Evolutionary conservation across 2,113 vertebrate genomes (phyloP).

Genomic region (Oceanodroma tethys): DNA sequence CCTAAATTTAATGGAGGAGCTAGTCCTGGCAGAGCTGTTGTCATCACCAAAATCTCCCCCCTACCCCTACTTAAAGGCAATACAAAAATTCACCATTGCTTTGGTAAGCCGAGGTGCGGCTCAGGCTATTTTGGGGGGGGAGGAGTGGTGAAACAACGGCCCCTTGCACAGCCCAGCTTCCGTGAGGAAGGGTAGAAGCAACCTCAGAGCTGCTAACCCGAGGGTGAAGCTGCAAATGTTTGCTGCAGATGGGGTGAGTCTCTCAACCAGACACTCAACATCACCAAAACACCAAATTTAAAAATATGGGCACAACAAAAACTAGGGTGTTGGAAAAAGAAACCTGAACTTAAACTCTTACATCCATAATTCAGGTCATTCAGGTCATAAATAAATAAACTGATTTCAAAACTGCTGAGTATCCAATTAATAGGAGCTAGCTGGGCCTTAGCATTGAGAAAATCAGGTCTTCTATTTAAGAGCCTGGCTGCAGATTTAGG

Average conservation of each 20-base stretch:
- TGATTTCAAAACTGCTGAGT: neutral
- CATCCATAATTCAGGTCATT: neutral
- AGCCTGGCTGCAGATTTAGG: neutral
- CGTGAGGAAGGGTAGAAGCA: neutral
- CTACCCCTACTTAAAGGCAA: neutral
- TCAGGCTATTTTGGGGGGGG: neutral
- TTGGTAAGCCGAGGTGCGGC: accelerated
- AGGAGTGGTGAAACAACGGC: accelerated
- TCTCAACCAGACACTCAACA: neutral
- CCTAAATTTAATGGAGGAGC: neutral
- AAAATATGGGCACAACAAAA: neutral
- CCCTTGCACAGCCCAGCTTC: neutral
- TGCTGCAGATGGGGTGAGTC: neutral
- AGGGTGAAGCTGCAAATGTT: neutral
- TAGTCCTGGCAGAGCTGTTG: neutral
- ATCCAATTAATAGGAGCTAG: neutral
- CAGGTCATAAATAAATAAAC: neutral
- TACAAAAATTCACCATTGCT: accelerated
- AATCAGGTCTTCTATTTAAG: neutral
- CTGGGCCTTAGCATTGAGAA: neutral
- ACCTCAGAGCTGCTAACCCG: neutral
- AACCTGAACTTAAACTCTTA: neutral
- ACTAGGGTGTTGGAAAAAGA: neutral
- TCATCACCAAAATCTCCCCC: neutral
- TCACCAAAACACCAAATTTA: neutral